Evolutionary conservation across 2,888 invertebrate genomes (phyloP).

Genomic region (Volucella inflata): DNA sequence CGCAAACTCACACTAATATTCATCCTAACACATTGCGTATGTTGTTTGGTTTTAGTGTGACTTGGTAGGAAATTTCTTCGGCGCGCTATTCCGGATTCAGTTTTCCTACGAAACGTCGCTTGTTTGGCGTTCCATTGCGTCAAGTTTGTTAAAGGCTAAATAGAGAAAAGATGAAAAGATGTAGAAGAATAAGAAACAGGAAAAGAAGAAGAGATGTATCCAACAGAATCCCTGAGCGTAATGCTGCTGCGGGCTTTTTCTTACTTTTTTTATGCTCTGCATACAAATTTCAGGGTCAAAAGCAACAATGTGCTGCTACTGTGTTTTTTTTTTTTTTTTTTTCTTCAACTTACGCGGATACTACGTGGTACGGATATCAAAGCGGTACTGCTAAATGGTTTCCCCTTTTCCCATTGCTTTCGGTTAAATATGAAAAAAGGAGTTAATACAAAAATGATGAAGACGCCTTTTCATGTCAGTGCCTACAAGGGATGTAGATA

Average conservation of each 20-base stretch:
- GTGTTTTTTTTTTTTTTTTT: conserved; percentile 3
- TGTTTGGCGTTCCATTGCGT: conserved; percentile 26
- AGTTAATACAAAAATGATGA: no score
- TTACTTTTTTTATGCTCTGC: conserved; percentile 65
- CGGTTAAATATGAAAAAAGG: no score
- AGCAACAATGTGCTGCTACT: conserved; percentile 72
- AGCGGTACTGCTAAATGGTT: no score
- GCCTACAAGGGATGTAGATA: no score
- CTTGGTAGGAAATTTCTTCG: conserved; percentile 1
- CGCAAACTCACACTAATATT: no score
- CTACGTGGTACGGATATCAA: no score
- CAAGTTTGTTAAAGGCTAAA: conserved; percentile 5
- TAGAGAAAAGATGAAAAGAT: no score
- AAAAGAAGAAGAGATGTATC: neutral
- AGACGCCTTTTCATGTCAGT: no score
- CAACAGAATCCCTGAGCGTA: conserved; percentile 46
- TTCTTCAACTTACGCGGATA: no score
- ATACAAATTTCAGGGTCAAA: conserved; percentile 73
- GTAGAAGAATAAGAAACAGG: no score
- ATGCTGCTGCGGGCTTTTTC: conserved; percentile 59
- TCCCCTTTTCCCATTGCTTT: no score
- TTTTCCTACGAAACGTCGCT: conserved; percentile 33
- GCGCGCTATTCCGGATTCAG: conserved; percentile 21
- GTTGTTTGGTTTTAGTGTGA: neutral
- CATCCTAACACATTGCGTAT: neutral